phyloP scores from a whole-genome alignment of 2,888 invertebrate species.

The Protophormia terraenovae region DNA sequence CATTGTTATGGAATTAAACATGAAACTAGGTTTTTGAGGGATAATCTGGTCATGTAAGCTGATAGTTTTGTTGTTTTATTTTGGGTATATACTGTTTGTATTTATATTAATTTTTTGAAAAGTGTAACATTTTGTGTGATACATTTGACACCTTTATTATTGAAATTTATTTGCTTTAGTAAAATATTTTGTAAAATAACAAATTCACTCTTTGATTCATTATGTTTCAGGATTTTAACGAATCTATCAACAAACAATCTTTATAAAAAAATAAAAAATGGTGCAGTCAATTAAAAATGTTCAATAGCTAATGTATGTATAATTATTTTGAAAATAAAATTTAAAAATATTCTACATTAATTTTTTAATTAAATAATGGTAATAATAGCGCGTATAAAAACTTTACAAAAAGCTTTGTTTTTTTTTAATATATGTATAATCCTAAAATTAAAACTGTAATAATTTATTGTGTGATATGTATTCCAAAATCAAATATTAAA shows the following conservation, averaged over 20 bases:
- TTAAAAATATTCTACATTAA: too few species aligned
- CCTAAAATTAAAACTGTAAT: too few species aligned
- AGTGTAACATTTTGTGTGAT: slow-evolving; percentile 52
- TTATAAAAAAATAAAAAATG: slow-evolving; percentile 21
- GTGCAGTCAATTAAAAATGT: too few species aligned
- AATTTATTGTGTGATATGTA: too few species aligned
- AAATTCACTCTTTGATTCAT: slow-evolving; percentile 1
- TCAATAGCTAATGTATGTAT: too few species aligned
- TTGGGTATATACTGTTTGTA: slow-evolving; percentile 18
- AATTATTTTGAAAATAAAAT: too few species aligned
- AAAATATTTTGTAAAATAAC: background rate
- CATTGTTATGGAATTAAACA: slow-evolving; percentile 31
- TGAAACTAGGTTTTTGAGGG: slow-evolving; percentile 28
- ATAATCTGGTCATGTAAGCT: slow-evolving; percentile 60
- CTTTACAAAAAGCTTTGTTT: too few species aligned
- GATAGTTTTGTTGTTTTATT: background rate
- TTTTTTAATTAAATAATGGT: too few species aligned
- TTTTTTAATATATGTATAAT: too few species aligned
- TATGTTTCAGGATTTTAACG: background rate
- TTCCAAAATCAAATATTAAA: too few species aligned
- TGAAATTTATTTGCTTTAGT: slow-evolving; percentile 12
- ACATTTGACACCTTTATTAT: slow-evolving; percentile 58
- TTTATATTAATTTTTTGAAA: slow-evolving; percentile 35
- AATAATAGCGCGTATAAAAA: too few species aligned
- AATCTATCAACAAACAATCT: slow-evolving; percentile 16